Evolutionary conservation across 2,888 invertebrate species (phyloP).

Genomic region (Apamea crenata): DNA sequence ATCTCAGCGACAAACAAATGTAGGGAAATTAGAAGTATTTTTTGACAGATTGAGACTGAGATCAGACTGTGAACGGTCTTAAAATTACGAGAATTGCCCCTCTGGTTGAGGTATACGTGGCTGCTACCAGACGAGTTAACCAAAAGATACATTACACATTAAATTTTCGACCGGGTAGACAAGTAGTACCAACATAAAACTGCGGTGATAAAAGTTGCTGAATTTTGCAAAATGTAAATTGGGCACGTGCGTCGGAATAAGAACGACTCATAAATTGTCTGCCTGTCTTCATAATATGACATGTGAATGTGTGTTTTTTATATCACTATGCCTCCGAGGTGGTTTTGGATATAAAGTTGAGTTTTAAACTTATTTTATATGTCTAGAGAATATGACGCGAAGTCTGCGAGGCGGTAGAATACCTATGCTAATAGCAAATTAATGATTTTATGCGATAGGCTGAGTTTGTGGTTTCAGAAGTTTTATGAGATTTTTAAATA

Average conservation of each 20-base stretch:
- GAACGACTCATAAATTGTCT: constrained; percentile 35
- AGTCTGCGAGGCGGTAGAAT: background rate
- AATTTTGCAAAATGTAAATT: constrained; percentile 53
- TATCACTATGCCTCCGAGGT: constrained; percentile 17
- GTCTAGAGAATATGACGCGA: background rate
- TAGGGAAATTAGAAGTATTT: too few relatives aligned
- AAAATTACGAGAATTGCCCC: too few relatives aligned
- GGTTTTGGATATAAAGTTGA: background rate
- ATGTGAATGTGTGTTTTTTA: constrained; percentile 23
- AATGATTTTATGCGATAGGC: background rate
- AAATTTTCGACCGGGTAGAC: background rate
- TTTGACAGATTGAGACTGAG: too few relatives aligned
- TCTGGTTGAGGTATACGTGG: too few relatives aligned
- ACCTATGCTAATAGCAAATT: background rate
- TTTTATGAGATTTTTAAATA: too few relatives aligned
- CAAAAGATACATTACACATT: background rate
- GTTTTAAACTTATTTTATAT: constrained; percentile 3
- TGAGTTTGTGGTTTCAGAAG: too few relatives aligned
- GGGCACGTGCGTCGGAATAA: constrained; percentile 41
- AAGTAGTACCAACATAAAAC: background rate
- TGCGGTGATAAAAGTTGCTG: constrained; percentile 21
- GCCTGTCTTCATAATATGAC: constrained; percentile 28
- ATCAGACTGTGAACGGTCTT: too few relatives aligned
- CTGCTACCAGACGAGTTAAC: background rate
- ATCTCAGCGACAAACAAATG: too few relatives aligned